phyloP scores from a whole-genome alignment of 2,113 vertebrate species.

The Dicrurus megarhynchus region DNA sequence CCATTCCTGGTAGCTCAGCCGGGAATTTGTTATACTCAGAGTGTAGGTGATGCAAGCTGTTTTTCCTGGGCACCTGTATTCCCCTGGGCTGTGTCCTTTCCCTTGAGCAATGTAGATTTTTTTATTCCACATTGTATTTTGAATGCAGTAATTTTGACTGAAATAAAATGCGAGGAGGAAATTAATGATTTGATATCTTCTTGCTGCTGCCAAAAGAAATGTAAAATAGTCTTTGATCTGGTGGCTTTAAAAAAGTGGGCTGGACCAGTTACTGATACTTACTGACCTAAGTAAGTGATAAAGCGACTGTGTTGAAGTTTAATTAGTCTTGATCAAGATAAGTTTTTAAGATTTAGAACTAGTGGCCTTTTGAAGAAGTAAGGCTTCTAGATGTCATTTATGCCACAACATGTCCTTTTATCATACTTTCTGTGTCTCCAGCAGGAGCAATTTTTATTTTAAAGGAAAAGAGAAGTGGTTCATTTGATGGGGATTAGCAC shows the following conservation, averaged over 20 bases:
- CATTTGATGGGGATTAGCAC: constrained; percentile 57
- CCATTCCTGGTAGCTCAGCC: background rate
- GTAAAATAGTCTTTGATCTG: constrained; percentile 50
- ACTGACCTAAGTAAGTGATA: constrained; percentile 53
- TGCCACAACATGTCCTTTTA: constrained; percentile 31
- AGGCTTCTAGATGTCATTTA: constrained; percentile 34
- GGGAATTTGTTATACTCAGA: background rate
- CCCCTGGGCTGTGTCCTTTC: background rate
- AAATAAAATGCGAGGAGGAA: constrained; percentile 1
- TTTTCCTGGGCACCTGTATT: background rate
- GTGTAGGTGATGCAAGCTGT: accelerated
- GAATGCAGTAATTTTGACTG: background rate
- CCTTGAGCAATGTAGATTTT: background rate
- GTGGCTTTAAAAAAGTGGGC: constrained; percentile 36
- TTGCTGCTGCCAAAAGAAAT: constrained; percentile 7
- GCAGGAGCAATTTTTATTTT: constrained; percentile 25
- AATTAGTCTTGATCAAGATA: constrained; percentile 66
- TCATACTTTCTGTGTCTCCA: background rate
- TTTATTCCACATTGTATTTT: background rate
- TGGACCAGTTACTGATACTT: constrained; percentile 17
- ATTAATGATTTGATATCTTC: constrained; percentile 22
- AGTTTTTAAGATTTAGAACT: constrained; percentile 26
- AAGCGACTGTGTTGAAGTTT: constrained; percentile 5
- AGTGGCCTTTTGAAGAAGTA: constrained; percentile 49
- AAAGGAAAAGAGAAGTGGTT: constrained; percentile 45